Evolutionary conservation across 2,113 vertebrate genomes (phyloP), one percentile per base, ranked within the genome.

Genomic region (Colossoma macropomum): DNA sequence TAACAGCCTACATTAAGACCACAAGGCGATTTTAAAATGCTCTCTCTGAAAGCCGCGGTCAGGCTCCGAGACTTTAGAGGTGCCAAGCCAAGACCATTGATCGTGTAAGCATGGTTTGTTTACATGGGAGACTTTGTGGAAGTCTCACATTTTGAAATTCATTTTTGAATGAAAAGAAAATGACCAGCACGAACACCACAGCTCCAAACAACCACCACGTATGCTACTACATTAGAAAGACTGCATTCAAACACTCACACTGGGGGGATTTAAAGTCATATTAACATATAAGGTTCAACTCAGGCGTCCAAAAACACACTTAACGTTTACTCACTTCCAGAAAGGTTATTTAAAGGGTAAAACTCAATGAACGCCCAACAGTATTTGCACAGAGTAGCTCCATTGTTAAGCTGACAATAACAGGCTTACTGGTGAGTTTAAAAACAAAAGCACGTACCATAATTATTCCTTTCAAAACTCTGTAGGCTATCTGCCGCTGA

Each of bases 381-480:
- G 16, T 12, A 23, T 23, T 9, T 50, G 25, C n/a, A 27, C 41
- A 19, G 21, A 12, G 1, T 41, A 38, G 11, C 9, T 32, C 8
- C 9, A 8, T 54, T 45, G 38, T 60, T 80, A 80, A 10, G 10
- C n/a, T 62, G 19, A 30, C 28, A 30, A 30, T 48, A 72, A 19
- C 32, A 41, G 30, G 23, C 59, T 72, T 30, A 80, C 79, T 54
- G 52, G 23, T 63, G 69, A 80, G 34, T 41, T 28, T 48, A 34
- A 65, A 81, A 28, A 25, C 71, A 48, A 65, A 75, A 56, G 23
- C n/a, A 82, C 34, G 27, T 71, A 71, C 68, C 68, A 71, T 71
- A 71, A 56, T 75, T 70, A 81, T 73, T 73, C 79, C 79, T 75
- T 54, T 75, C 21, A 32, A 54, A 82, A 82, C 72, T 82, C 62